Conservation (phyloP, 1,140 invertebrate species). For the Olivierus martensii region DNA sequence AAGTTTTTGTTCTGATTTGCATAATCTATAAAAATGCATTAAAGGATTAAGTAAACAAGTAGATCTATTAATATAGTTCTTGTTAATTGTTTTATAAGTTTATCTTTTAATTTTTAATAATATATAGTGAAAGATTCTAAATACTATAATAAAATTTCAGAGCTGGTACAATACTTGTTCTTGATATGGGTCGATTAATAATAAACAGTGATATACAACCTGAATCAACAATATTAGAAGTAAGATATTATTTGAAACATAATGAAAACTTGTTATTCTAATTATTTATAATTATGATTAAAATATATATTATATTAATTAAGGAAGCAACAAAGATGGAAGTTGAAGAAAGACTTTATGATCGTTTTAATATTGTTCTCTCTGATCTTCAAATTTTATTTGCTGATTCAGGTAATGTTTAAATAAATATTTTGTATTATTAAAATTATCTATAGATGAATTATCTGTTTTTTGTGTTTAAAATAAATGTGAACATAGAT, state of each 20-base stretch:
- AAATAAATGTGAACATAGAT: no score
- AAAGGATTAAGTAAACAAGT: no score
- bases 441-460: no score
- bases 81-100: no score
- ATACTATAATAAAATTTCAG: slow-evolving; percentile 30
- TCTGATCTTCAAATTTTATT: slow-evolving; percentile 47
- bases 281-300: background rate
- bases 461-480: no score
- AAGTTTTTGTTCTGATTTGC: no score
- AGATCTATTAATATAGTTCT: no score
- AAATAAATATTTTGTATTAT: background rate
- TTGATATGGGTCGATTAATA: slow-evolving; percentile 54
- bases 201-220: slow-evolving; percentile 61
- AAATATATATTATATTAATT: background rate
- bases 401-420: slow-evolving; percentile 33
- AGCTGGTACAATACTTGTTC: slow-evolving; percentile 51
- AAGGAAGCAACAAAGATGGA: slow-evolving; percentile 62
- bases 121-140: no score
- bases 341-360: slow-evolving; percentile 63
- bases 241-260: slow-evolving; percentile 1
- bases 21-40: no score
- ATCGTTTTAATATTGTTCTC: slow-evolving; percentile 54
- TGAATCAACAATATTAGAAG: slow-evolving; percentile 43
- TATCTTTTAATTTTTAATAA: no score
- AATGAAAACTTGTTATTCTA: no score